Evolutionary conservation across 2,113 vertebrate species (phyloP), one percentile per base, ranked within the genome.

Genomic region (Ciconia maguari): DNA sequence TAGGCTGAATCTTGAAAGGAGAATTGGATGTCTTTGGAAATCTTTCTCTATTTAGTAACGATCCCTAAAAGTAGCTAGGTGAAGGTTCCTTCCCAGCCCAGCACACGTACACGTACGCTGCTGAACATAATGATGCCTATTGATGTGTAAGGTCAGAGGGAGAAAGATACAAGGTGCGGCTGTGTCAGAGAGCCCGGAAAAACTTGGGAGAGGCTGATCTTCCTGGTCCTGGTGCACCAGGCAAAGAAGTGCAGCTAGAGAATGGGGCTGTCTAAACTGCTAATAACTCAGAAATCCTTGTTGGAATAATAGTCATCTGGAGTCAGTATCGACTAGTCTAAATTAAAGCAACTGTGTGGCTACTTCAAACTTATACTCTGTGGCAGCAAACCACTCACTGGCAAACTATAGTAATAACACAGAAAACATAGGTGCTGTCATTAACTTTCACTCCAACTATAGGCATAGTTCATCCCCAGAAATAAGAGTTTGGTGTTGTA

Each of bases 101-200:
- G 52, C 20, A 21, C 14, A 13, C 6, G 13, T 34, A 5, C 10
- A 7, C 0, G 0, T 60, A 32, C 27, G 8, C 29, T 41, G 68
- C 52, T 54, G 41, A 57, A 32, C 32, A 19, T 34, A 58, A 70
- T 7, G 19, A 9, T 71, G 20, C 32, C 34, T 58, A 3, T 7
- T 42, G 61, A 57, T 42, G 34, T 15, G 15, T 9, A 41, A 42
- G 10, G 49, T 90, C n/a, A 42, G 71, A 77, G 46, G 21, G 20
- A 81, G 55, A 46, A 75, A 16, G 20, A 20, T 34, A 4, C 32
- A 27, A 58, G n/a, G 13, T 64, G 36, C 21, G 57, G 13, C 48
- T 61, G 29, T 46, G 26, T 65, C 38, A 42, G n/a, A 32, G 57
- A 44, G 24, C 26, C 19, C 38, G n/a, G 49, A 64, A 58, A 30